Base-by-base conservation (phyloP, 2,888 invertebrate species). In the Xanthia togata region DNA sequence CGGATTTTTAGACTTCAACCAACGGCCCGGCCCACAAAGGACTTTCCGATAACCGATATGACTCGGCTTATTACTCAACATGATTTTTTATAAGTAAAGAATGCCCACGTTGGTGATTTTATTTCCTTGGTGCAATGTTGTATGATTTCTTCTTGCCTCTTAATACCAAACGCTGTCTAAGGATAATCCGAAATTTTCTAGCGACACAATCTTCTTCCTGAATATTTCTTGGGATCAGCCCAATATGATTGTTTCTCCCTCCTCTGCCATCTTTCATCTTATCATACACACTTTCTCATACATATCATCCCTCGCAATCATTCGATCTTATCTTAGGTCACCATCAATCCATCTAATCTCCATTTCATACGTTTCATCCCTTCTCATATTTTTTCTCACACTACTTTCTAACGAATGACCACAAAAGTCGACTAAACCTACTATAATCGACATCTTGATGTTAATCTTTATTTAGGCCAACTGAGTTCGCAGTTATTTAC, bases 401-500 rank as follows among this genome's bases (percentile, higher is more conserved):
- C 41, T 35, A 20, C 6, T 63, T 55, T 57, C 23, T 35, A 17
- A 50, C n/a, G 44, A 59, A 31, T 38, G 23, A 12, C 9, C 35
- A 41, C 14, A 9, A 50, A 31, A 35, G 14, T 63, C 14, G 35
- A 31, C 11, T 17, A 6, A 47, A 62, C 8, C 9, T 38, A 41
- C n/a, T 50, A 23, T n/a, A 41, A 59, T 41, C 69, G 20, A 41
- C 20, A 53, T 8, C 3, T 26, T 59, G 26, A 14, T 55, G 23
- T 47, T 65, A 64, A 76, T 75, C 69, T 60, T 60, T 47, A 74
- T 75, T 55, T 44, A 76, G 26, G 26, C 55, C 82, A 47, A 0
- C 60, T 12, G 23, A 38, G 64, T 55, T 23, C 17, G 31, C 47
- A 63, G 76, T 72, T 81, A 73, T 78, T 73, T 70, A 78, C 71